Base-by-base conservation (phyloP, 1,140 invertebrate genomes). In the Stenopsyche tienmushanensis region DNA sequence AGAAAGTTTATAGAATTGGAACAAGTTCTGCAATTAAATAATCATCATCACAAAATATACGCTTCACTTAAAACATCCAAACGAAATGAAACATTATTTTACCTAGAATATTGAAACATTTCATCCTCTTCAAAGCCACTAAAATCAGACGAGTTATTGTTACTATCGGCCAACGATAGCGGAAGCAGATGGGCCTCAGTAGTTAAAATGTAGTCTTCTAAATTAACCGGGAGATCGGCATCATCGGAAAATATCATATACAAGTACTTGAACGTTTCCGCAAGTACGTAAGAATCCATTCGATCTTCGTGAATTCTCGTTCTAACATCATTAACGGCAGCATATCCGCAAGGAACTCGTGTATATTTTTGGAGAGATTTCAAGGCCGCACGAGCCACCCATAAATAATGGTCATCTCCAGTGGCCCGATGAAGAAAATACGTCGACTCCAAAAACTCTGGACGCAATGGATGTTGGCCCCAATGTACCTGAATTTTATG, bases 241-340 rank as follows among this genome's bases (percentile, higher is more conserved):
- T 92, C 88, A 67, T 97, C 92, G 7, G 94, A 87, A 78, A 98
- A 99, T 59, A 99, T 79, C 72, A 99, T 84, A 78, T 90, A 99
- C 5, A 99, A 80, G 78, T 99, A 99, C 78, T 99, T 99, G 70
- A 99, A 93, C 1, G 97, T 99, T 81, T 99, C 97, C 0, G 97
- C 93, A 0, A 99, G 80, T 1, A 99, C 94, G 82, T 97, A 99
- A 0, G 95, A 98, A 75, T 99, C 97, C 96, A 99, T 97, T 70
- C 96, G 86, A 74, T 97, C 94, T 76, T 96, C 94, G 72, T 94
- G 92, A 50, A 88, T 86, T 24, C 91, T 86, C 1, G 93, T 97
- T 47, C 95, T 84, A 1, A 98, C 92, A 82, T 99, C 96, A 73
- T 94, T 97, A 3, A 99, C 92, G 18, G 96, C 94, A 10, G 97